phyloP scores from a whole-genome alignment of 2,113 vertebrate genomes.

The Eptesicus fuscus region DNA sequence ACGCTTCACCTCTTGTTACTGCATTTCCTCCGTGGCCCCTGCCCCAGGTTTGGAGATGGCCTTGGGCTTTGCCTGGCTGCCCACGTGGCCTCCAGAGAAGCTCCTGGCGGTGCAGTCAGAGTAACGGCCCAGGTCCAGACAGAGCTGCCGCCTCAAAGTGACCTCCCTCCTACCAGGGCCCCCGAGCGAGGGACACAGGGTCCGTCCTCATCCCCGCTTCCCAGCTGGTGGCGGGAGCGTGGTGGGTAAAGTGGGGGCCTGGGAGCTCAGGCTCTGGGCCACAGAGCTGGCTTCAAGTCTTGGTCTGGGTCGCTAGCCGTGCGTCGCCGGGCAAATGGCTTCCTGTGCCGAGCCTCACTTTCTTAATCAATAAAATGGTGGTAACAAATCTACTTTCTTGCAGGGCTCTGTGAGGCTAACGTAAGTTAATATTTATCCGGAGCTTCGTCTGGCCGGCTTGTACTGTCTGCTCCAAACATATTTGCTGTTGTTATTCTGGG shows the following conservation, averaged over 20 bases:
- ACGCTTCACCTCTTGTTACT: background rate
- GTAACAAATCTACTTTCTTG: accelerated
- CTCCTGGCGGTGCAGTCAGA: accelerated
- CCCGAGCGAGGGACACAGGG: background rate
- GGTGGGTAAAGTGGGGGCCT: background rate
- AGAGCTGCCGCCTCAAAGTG: background rate
- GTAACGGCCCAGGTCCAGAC: background rate
- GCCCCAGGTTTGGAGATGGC: background rate
- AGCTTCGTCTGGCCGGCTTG: accelerated
- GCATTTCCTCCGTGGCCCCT: accelerated
- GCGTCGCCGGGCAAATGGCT: background rate
- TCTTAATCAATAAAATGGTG: background rate
- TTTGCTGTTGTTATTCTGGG: background rate
- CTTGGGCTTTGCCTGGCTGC: background rate
- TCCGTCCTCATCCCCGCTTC: accelerated
- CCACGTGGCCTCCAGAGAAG: background rate
- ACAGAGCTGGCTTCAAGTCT: background rate
- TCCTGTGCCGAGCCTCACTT: background rate
- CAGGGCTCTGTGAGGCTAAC: background rate
- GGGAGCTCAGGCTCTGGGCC: background rate
- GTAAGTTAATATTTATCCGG: accelerated
- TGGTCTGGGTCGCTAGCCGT: background rate
- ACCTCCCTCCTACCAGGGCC: background rate
- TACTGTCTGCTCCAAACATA: accelerated
- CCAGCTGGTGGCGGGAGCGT: background rate